A percentile compares a stretch with the other conserved stretches of the same genome.
Conservation (phyloP, 2,888 invertebrate genomes). For the Yponomeuta sedellus region DNA sequence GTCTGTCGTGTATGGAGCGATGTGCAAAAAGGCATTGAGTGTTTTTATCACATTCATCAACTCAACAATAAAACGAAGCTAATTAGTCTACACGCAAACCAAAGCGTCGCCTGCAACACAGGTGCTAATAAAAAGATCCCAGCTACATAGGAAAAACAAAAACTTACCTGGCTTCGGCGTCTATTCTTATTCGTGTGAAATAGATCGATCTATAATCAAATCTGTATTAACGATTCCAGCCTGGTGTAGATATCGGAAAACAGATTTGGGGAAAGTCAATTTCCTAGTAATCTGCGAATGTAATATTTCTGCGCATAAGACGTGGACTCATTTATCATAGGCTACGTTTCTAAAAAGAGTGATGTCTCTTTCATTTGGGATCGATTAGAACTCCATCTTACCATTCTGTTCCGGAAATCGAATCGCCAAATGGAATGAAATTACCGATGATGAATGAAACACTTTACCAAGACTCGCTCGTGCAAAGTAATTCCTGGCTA, state of each 20-base stretch:
- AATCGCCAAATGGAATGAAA: background rate
- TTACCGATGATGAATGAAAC: background rate
- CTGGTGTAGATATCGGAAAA: background rate
- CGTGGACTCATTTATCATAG: background rate
- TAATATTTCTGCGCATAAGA: background rate
- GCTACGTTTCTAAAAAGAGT: background rate
- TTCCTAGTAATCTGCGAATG: background rate
- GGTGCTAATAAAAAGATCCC: background rate
- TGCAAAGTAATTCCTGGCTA: too few relatives aligned
- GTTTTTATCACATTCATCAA: background rate
- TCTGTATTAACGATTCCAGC: background rate
- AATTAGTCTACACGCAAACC: background rate
- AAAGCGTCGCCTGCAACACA: background rate
- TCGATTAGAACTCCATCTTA: background rate
- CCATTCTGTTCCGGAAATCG: background rate
- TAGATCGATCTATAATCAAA: background rate
- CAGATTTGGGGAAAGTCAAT: constrained; percentile 1
- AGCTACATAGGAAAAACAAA: background rate
- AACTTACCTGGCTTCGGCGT: background rate
- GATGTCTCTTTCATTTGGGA: background rate
- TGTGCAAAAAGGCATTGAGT: background rate
- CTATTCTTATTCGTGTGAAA: background rate
- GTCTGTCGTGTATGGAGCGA: background rate
- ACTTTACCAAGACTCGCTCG: too few relatives aligned
- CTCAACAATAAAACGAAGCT: background rate